phyloP scores from a whole-genome alignment of 2,113 vertebrate species.

The Seriola rivoliana region DNA sequence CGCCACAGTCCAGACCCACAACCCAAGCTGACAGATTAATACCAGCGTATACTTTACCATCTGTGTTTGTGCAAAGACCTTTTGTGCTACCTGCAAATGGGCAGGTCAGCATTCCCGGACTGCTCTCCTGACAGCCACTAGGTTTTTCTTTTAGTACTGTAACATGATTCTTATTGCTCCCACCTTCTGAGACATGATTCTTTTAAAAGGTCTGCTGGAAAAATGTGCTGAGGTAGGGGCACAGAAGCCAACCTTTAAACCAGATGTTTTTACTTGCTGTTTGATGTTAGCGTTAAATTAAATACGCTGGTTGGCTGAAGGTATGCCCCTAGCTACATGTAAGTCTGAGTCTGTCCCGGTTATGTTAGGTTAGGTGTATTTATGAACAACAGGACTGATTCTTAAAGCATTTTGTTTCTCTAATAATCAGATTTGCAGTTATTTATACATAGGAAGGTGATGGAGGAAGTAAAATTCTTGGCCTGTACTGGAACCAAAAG shows the following conservation, averaged over 20 bases:
- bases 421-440: constrained; percentile 15
- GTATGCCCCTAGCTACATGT: background rate
- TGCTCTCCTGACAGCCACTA: constrained; percentile 25
- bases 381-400: background rate
- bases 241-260: constrained; percentile 41
- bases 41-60: constrained; percentile 55
- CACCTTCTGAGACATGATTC: constrained; percentile 48
- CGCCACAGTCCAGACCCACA: constrained; percentile 44
- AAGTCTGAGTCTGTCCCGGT: background rate
- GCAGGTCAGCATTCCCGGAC: constrained; percentile 66
- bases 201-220: constrained; percentile 64
- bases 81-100: constrained; percentile 38
- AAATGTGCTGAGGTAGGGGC: constrained; percentile 59
- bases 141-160: constrained; percentile 33
- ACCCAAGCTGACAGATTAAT: constrained; percentile 75
- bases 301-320: constrained; percentile 15
- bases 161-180: constrained; percentile 59
- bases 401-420: background rate
- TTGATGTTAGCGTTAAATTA: constrained; percentile 32
- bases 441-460: constrained; percentile 6
- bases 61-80: constrained; percentile 52
- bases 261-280: constrained; percentile 11
- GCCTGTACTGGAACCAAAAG: background rate
- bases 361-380: background rate
- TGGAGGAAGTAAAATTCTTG: background rate